Percentiles rank a stretch among this genome's conserved stretches.
Evolutionary conservation across 2,113 vertebrate species (phyloP).

Genomic region (Chloroceryle aenea): DNA sequence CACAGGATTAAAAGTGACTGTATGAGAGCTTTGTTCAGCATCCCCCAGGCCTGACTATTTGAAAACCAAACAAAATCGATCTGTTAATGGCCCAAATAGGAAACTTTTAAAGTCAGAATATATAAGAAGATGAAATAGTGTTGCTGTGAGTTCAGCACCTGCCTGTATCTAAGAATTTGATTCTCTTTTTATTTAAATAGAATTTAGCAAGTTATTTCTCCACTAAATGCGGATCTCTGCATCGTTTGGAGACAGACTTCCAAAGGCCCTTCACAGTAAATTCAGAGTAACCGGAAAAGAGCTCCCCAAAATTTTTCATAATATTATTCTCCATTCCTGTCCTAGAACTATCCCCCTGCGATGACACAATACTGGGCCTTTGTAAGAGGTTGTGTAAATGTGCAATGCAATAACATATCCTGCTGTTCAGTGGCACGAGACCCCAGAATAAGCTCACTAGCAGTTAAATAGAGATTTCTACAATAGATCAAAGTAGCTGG

Average conservation of each 20-base stretch:
- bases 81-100: neutral
- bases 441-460: neutral
- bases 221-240: neutral
- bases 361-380: conserved; percentile 11
- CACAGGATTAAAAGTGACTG: conserved; percentile 20
- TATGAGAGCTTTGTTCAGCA: conserved; percentile 16
- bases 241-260: neutral
- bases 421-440: conserved; percentile 28
- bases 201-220: neutral
- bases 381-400: neutral
- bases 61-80: neutral
- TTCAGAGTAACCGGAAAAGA: neutral
- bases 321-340: conserved; percentile 61
- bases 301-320: neutral
- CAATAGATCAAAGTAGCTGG: neutral
- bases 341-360: neutral
- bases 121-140: neutral
- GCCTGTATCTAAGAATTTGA: neutral
- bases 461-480: conserved; percentile 22
- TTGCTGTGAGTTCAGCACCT: neutral
- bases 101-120: neutral
- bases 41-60: neutral
- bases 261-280: neutral
- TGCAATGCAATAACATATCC: conserved; percentile 35
- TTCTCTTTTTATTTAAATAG: neutral